Conservation (phyloP, 2,797 vertebrate genomes). For the Sarcophilus harrisii region DNA sequence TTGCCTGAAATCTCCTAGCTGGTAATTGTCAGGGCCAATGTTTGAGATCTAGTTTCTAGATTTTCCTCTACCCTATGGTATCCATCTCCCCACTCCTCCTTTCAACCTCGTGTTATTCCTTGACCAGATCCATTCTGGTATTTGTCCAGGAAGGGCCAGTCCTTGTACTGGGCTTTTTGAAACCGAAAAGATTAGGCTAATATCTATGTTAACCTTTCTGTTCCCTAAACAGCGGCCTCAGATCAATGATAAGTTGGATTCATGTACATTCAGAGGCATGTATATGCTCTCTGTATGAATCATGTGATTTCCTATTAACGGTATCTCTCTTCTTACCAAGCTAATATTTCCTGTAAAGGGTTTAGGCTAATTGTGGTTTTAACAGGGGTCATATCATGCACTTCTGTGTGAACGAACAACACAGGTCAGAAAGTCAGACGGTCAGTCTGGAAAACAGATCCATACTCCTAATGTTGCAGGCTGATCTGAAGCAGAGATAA, state of each 20-base stretch:
- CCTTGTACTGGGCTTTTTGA: not conserved
- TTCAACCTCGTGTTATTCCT: not conserved
- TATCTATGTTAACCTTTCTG: not conserved
- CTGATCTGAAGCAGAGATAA: conserved; percentile 84
- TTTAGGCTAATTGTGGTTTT: conserved; percentile 88
- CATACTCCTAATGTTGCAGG: conserved; percentile 85
- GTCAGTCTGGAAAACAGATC: conserved; percentile 88
- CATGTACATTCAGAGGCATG: not conserved
- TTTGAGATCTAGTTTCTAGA: not conserved
- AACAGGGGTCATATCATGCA: conserved; percentile 83
- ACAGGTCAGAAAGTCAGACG: conserved; percentile 86
- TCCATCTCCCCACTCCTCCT: not conserved
- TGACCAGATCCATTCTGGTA: not conserved
- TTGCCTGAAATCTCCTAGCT: not conserved
- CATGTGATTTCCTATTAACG: conserved; percentile 85
- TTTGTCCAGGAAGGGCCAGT: not conserved
- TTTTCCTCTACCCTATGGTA: not conserved
- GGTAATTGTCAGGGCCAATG: not conserved
- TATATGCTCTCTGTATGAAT: conserved; percentile 55
- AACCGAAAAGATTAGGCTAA: not conserved
- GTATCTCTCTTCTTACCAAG: conserved; percentile 81
- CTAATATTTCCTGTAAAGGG: conserved; percentile 87
- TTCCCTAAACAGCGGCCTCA: conserved; percentile 51
- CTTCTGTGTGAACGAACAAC: conserved; percentile 77
- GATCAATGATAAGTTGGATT: conserved; percentile 73